Conservation (phyloP, 2,888 invertebrate species). For the Drosophila anomalata region DNA sequence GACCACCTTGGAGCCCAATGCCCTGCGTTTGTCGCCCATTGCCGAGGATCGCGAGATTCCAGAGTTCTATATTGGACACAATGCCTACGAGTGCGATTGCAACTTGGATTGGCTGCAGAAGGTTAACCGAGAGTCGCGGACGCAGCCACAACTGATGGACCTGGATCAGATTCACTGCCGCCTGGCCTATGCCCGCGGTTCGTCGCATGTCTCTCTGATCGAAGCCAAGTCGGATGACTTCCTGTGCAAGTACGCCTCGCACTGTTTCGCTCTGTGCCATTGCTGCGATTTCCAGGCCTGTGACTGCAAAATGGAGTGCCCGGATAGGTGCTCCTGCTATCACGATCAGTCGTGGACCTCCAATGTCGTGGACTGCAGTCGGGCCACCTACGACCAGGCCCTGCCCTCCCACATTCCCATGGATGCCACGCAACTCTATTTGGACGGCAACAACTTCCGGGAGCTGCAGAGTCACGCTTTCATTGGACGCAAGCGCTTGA, state of each 20-base stretch:
- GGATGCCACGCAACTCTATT: constrained; percentile 97
- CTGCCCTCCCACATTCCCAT: constrained; percentile 95
- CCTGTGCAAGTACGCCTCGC: constrained; percentile 95
- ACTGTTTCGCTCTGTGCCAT: constrained; percentile 96
- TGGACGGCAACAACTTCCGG: constrained; percentile 95
- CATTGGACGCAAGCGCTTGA: constrained; percentile 95
- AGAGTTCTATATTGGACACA: constrained; percentile 96
- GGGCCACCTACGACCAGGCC: constrained; percentile 90
- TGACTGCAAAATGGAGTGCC: constrained; percentile 99
- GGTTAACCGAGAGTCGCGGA: constrained; percentile 92
- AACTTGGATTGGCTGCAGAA: constrained; percentile 97
- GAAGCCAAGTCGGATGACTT: constrained; percentile 95
- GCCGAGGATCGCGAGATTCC: constrained; percentile 91
- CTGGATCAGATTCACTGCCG: constrained; percentile 95
- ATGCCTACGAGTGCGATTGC: constrained; percentile 97
- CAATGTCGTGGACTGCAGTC: constrained; percentile 96
- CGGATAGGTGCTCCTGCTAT: constrained; percentile 96
- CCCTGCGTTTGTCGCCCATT: constrained; percentile 92
- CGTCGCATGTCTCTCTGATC: constrained; percentile 92
- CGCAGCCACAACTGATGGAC: constrained; percentile 95
- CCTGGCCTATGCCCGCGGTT: constrained; percentile 92
- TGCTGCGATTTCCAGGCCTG: constrained; percentile 99
- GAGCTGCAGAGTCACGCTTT: constrained; percentile 95
- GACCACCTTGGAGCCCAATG: constrained; percentile 94
- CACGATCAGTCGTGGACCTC: constrained; percentile 97